A percentile compares a stretch with the other conserved stretches of the same genome.
phyloP scores from a whole-genome alignment of 2,797 vertebrate genomes.

The Oophaga sylvatica region DNA sequence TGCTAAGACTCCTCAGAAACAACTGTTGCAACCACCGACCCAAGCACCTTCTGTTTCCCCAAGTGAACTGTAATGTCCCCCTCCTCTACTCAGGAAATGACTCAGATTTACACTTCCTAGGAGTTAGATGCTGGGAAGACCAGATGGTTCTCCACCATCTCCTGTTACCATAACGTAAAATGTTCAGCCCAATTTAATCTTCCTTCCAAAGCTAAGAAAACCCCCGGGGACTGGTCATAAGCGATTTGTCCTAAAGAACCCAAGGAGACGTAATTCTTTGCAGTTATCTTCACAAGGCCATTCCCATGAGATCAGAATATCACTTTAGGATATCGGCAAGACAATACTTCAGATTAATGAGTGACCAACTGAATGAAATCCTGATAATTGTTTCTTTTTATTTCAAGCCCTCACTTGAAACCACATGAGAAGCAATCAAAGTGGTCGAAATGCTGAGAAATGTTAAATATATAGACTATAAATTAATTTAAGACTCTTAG shows the following conservation, averaged over 20 bases:
- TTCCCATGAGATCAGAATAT: conserved; percentile 10
- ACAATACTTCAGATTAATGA: conserved; percentile 24
- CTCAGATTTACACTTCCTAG: conserved; percentile 59
- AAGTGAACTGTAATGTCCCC: conserved; percentile 18
- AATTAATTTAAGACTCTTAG: neutral
- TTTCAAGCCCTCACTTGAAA: neutral
- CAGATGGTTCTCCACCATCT: conserved; percentile 53
- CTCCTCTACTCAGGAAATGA: conserved; percentile 56
- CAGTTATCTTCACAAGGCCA: neutral
- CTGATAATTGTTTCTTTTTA: conserved; percentile 4
- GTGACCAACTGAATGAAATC: conserved; percentile 20
- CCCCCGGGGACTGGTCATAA: conserved; percentile 40
- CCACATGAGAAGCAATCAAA: neutral
- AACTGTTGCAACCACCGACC: conserved; percentile 52
- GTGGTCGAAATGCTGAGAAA: neutral
- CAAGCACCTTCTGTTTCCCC: conserved; percentile 39
- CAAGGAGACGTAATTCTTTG: conserved; percentile 24
- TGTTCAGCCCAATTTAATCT: conserved; percentile 42
- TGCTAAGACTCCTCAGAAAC: conserved; percentile 24
- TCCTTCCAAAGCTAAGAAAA: conserved; percentile 38
- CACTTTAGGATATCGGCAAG: conserved; percentile 9
- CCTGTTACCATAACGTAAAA: conserved; percentile 46
- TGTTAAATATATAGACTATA: neutral
- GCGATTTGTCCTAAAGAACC: conserved; percentile 28
- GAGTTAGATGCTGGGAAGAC: conserved; percentile 55